phyloP scores from a whole-genome alignment of 2,797 vertebrate species.

The Carduelis carduelis region DNA sequence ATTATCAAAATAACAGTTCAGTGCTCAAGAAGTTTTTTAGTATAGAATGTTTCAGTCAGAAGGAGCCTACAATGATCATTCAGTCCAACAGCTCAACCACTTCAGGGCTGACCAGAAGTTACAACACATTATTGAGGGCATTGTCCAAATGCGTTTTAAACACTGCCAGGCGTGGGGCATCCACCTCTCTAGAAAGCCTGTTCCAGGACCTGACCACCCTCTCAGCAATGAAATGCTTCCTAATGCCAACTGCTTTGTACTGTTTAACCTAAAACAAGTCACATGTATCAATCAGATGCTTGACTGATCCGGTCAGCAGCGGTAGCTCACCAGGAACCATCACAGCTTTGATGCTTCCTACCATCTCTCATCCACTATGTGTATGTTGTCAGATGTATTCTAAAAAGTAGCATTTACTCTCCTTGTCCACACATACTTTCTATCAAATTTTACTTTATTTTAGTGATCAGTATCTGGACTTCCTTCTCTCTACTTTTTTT shows the following conservation, averaged over 20 bases:
- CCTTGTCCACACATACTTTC: background rate
- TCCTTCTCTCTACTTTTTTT: background rate
- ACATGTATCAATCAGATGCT: background rate
- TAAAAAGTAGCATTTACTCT: background rate
- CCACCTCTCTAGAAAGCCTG: accelerated
- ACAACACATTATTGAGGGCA: background rate
- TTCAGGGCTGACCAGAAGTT: background rate
- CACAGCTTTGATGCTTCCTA: background rate
- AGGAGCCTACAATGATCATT: background rate
- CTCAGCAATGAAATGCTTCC: background rate
- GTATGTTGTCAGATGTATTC: accelerated
- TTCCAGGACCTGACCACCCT: background rate
- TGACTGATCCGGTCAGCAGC: background rate
- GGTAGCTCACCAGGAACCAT: background rate
- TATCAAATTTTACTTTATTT: background rate
- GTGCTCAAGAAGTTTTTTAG: background rate
- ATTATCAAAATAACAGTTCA: background rate
- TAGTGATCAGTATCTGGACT: background rate
- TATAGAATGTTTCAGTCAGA: background rate
- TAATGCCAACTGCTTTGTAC: too few relatives aligned
- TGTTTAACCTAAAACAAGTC: background rate
- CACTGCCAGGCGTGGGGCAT: background rate
- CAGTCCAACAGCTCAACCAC: background rate
- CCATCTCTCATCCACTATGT: accelerated
- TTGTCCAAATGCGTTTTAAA: background rate